Percentiles rank a stretch among this genome's conserved stretches.
phyloP scores from a whole-genome alignment of 2,888 invertebrate species.

The Ormyrus nitidulus region DNA sequence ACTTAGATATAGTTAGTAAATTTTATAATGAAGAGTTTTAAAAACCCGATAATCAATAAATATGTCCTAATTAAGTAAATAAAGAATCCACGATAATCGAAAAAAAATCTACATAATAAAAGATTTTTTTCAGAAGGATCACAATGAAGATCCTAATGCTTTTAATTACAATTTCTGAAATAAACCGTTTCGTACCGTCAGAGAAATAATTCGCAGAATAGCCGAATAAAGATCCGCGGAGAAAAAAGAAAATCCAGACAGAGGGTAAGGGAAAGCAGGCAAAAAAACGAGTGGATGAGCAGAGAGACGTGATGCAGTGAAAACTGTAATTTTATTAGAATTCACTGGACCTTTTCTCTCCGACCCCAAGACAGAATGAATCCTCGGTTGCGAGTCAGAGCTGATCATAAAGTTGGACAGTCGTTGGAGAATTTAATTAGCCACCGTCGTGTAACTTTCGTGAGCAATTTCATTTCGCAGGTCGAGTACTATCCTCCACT shows the following conservation, averaged over 20 bases:
- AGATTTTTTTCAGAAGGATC: too few relatives aligned
- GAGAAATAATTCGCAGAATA: background rate
- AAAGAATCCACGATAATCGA: too few relatives aligned
- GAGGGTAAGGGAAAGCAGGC: background rate
- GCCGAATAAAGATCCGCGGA: constrained; percentile 55
- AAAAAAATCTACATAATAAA: too few relatives aligned
- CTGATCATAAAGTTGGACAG: constrained; percentile 64
- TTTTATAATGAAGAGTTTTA: too few relatives aligned
- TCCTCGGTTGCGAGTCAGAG: constrained; percentile 53
- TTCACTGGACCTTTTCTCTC: constrained; percentile 3
- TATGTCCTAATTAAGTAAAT: too few relatives aligned
- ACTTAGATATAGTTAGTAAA: too few relatives aligned
- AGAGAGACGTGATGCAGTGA: constrained; percentile 28
- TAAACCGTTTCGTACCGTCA: constrained; percentile 7
- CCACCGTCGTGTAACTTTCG: constrained; percentile 61
- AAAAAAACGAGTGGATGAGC: constrained; percentile 1
- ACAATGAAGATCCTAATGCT: too few relatives aligned
- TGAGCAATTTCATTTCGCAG: constrained; percentile 63
- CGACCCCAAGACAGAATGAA: constrained; percentile 44
- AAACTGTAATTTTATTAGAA: constrained; percentile 57
- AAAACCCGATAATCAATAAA: too few relatives aligned
- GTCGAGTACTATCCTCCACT: constrained; percentile 39
- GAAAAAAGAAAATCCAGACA: background rate
- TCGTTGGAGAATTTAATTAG: constrained; percentile 65
- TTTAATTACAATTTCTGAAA: constrained; percentile 46